phyloP scores from a whole-genome alignment of 2,888 invertebrate species.

The Cabera pusaria region DNA sequence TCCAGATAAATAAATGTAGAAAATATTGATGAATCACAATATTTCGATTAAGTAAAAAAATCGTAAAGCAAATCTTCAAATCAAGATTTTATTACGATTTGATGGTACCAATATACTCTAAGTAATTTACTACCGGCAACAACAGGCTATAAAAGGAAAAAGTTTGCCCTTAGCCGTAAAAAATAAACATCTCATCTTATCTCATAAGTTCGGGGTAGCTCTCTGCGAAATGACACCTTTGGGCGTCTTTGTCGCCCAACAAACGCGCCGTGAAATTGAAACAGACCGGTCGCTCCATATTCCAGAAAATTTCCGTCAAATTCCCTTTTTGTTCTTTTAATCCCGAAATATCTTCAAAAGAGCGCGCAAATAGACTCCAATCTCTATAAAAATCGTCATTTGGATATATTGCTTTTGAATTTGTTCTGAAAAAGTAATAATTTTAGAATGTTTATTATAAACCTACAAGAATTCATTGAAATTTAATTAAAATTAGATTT shows the following conservation, averaged over 20 bases:
- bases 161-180: conserved; percentile 50
- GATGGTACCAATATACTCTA: conserved; percentile 16
- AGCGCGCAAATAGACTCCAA: conserved; percentile 18
- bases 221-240: conserved; percentile 75
- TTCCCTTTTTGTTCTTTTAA: conserved; percentile 55
- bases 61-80: conserved; percentile 12
- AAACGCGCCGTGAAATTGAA: conserved; percentile 82
- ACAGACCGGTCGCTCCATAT: conserved; percentile 67
- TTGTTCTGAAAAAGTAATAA: conserved; percentile 1
- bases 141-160: conserved; percentile 40
- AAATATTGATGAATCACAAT: too few relatives aligned
- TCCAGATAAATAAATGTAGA: too few relatives aligned
- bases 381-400: conserved; percentile 25
- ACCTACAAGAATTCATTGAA: too few relatives aligned
- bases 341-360: conserved; percentile 36
- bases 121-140: conserved; percentile 32
- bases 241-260: conserved; percentile 76
- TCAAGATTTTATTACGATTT: conserved; percentile 17
- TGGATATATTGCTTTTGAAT: conserved; percentile 13
- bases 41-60: too few relatives aligned
- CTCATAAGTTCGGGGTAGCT: conserved; percentile 66
- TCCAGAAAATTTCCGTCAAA: conserved; percentile 58
- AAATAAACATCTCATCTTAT: conserved; percentile 62
- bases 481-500: too few relatives aligned
- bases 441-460: too few relatives aligned